These are phyloP conservation scores for Pycnomerus fuliginosus DNA, from an alignment of 2,888 invertebrate genomes.

Conservation along the genomic window DNA sequence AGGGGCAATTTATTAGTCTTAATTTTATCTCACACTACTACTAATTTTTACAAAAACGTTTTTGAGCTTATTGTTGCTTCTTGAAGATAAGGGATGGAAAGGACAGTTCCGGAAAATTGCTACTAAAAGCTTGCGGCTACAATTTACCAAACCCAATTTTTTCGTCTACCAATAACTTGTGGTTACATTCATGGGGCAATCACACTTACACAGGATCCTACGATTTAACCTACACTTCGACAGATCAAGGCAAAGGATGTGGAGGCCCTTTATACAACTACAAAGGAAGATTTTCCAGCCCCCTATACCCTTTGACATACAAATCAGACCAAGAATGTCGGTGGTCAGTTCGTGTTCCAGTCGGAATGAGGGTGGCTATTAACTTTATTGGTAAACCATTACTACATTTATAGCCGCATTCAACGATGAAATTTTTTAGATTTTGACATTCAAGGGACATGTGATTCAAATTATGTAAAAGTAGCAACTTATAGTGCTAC, in stretches of 20 bases:
- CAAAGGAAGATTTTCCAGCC: slow-evolving; percentile 66
- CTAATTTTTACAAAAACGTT: background rate
- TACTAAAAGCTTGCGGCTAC: slow-evolving; percentile 56
- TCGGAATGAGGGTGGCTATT: slow-evolving; percentile 55
- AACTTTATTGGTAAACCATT: slow-evolving; percentile 53
- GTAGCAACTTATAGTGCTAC: slow-evolving; percentile 49
- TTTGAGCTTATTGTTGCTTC: background rate
- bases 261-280: slow-evolving; percentile 66
- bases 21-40: too few species aligned
- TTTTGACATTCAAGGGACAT: slow-evolving; percentile 62
- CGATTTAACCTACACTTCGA: slow-evolving; percentile 64
- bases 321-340: slow-evolving; percentile 60
- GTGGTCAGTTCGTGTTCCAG: slow-evolving; percentile 67
- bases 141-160: slow-evolving; percentile 64
- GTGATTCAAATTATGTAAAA: slow-evolving; percentile 65
- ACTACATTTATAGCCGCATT: background rate
- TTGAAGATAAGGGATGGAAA: slow-evolving; percentile 32
- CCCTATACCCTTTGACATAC: slow-evolving; percentile 65
- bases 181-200: slow-evolving; percentile 51
- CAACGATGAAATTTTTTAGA: slow-evolving; percentile 52
- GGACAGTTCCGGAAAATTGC: slow-evolving; percentile 15
- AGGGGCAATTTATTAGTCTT: too few species aligned
- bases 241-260: slow-evolving; percentile 64
- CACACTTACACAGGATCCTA: slow-evolving; percentile 38
- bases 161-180: slow-evolving; percentile 65